These are phyloP conservation scores for Alligator sinensis DNA, from an alignment of 2,113 vertebrate species.

Conservation along the genomic window DNA sequence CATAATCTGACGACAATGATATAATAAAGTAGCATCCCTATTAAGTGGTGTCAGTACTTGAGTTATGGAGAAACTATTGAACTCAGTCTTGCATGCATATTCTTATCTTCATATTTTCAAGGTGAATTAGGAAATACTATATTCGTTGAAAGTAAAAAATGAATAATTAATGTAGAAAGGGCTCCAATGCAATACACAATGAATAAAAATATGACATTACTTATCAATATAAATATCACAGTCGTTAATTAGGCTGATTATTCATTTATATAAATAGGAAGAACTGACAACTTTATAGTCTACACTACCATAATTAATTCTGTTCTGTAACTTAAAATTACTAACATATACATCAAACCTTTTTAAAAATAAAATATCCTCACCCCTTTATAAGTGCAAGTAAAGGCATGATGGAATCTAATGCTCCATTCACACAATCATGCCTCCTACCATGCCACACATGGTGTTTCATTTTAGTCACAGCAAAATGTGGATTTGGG, in stretches of 20 bases:
- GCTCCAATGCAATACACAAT: background rate
- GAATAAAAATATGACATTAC: conserved; percentile 13
- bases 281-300: background rate
- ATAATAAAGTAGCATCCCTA: background rate
- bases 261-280: background rate
- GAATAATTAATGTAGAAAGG: background rate
- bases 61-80: background rate
- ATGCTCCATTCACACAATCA: no score
- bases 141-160: background rate
- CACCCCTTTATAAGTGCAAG: no score
- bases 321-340: background rate
- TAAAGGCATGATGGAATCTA: no score
- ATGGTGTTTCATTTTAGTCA: no score
- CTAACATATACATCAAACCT: background rate
- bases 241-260: conserved; percentile 10
- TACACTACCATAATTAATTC: background rate
- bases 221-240: conserved; percentile 15
- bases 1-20: background rate
- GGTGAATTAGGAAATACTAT: background rate
- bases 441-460: no score
- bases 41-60: background rate
- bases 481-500: no score
- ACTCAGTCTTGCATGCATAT: background rate
- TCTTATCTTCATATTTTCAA: background rate
- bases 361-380: no score